Evolutionary conservation across 2,888 invertebrate genomes (phyloP), one percentile per base, ranked within the genome.

Genomic region (Rhorus exstirpatorius): DNA sequence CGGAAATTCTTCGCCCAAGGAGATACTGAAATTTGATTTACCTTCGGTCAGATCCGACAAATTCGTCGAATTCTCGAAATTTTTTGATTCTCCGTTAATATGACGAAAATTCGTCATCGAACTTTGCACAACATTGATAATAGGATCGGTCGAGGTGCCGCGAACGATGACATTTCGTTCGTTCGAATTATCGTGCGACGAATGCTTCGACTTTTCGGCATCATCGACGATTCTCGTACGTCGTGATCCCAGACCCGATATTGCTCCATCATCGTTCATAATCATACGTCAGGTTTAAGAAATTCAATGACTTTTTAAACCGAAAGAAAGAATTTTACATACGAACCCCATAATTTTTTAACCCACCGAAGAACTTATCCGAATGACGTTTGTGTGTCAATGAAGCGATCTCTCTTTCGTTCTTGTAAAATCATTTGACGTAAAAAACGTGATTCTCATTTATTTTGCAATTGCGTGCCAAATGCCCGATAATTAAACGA

Each of bases 41-140:
- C 83, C 74, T 65, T 75, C 74, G 6, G 75, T 81, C 38, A 81
- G 53, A 17, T 51, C 41, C 8, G 75, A 38, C 41, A 83, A 74
- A 51, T 55, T 78, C 35, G 68, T 24, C 10, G 68, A 17, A 12
- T n/a, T 44, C 17, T 53, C 70, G 0, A 31, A 17, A 7, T 44
- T 70, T 17, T 67, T 24, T 53, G 63, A 51, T n/a, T 70, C 68
- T 58, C 55, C 63, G 31, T 49, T 24, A 3, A 49, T 8, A 31
- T 55, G 31, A 19, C 44, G 31, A 44, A 65, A 41, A 51, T 70
- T 49, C 8, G 41, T 44, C 3, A 2, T 6, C 0, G 19, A 21
- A 17, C 55, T 31, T 63, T 74, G 55, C 4, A 58, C 31, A 7
- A 65, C 44, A 24, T 58, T 65, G 21, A 65, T 19, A 12, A 65